Evolutionary conservation across 2,797 vertebrate species (phyloP).

Genomic region (Karalla daura): DNA sequence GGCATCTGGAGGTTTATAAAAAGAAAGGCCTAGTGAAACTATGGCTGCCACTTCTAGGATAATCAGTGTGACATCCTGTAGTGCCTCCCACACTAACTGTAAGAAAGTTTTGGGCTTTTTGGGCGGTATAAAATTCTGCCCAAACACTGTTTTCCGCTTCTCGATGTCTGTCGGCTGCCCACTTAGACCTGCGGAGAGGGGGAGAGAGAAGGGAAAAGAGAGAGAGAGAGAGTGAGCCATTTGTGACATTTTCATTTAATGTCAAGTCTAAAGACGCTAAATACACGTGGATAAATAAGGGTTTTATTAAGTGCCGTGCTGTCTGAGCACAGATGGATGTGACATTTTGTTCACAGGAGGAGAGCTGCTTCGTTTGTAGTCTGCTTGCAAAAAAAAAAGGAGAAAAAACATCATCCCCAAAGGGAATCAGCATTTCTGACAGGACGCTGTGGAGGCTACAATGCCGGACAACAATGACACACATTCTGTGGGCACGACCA

Average conservation of each 20-base stretch:
- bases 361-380: slow-evolving; percentile 20
- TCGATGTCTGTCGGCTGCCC: slow-evolving; percentile 96
- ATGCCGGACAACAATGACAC: slow-evolving; percentile 49
- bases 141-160: slow-evolving; percentile 95
- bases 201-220: too few relatives aligned
- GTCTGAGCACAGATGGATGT: slow-evolving; percentile 12
- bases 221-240: slow-evolving; percentile 13
- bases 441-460: slow-evolving; percentile 35
- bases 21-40: slow-evolving; percentile 99
- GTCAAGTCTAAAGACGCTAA: neutral
- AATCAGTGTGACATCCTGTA: slow-evolving; percentile 99
- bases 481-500: slow-evolving; percentile 49
- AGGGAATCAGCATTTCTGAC: slow-evolving; percentile 61
- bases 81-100: slow-evolving; percentile 99
- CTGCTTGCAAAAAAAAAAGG: slow-evolving; percentile 25
- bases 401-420: slow-evolving; percentile 23
- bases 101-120: slow-evolving; percentile 99
- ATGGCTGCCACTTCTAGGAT: slow-evolving; percentile 99
- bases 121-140: slow-evolving; percentile 98
- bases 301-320: neutral
- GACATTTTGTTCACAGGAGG: slow-evolving; percentile 11
- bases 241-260: neutral
- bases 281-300: slow-evolving; percentile 9
- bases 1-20: slow-evolving; percentile 96
- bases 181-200: slow-evolving; percentile 89